Conservation (phyloP, 2,797 vertebrate genomes). For the Odontamblyopus lacepedii region DNA sequence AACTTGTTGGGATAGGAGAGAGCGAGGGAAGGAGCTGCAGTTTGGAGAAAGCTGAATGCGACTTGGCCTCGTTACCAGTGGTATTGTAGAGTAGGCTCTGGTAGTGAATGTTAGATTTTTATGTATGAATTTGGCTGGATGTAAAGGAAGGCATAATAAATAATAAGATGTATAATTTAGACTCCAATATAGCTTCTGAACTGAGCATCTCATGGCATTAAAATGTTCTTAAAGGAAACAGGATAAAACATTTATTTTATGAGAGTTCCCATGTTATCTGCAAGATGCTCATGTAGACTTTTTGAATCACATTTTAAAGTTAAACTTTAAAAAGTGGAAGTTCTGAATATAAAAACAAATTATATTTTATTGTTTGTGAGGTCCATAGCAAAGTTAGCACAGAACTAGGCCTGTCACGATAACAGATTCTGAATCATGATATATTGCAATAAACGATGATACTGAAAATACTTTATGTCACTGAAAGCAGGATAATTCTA, state of each 20-base stretch:
- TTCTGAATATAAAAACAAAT: too few species aligned
- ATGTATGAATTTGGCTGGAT: slow-evolving; percentile 1
- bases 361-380: too few species aligned
- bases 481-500: too few species aligned
- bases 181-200: not conserved
- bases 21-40: slow-evolving; percentile 32
- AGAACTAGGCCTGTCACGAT: too few species aligned
- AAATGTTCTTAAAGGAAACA: slow-evolving; percentile 1
- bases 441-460: too few species aligned
- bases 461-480: too few species aligned
- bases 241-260: not conserved
- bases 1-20: slow-evolving; percentile 46
- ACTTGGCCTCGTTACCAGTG: slow-evolving; percentile 13
- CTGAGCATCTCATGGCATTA: not conserved
- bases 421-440: too few species aligned
- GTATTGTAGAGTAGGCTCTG: not conserved
- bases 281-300: not conserved
- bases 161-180: not conserved
- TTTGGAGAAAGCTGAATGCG: slow-evolving; percentile 36
- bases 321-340: too few species aligned
- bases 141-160: not conserved
- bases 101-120: not conserved
- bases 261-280: not conserved
- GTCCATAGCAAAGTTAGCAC: too few species aligned
- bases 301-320: not conserved